Base-by-base conservation (phyloP, 2,797 vertebrate genomes). In the Rousettus madagascariensis region DNA sequence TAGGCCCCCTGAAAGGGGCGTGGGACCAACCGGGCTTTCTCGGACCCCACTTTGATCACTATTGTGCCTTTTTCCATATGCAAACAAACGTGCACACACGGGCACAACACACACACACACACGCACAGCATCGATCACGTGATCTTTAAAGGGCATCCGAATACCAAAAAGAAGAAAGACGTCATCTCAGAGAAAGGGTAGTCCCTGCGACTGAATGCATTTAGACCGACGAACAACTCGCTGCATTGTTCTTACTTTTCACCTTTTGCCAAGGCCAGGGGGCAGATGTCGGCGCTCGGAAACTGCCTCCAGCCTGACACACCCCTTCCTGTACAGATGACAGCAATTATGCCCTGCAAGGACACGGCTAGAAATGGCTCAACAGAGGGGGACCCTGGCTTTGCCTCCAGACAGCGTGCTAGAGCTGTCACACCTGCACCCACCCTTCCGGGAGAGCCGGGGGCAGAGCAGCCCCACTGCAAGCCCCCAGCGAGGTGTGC, bases 71-170 rank as follows among this genome's bases (percentile, higher is more conserved):
- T 89, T 83, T 72, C 91, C 41, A 16, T 43, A 46, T 68, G 79
- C 41, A n/a, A 19, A 38, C 6, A 46, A n/a, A 22, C 3, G 12
- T 5, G 55, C 36, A 0, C 33, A 7, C 2, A 1, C 28, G 1
- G 2, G 0, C 38, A 17, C 19, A 16, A 16, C 13, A 11, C 69
- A 53, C 59, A 30, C 59, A 30, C 46, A 43, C 65, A 38, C 26
- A 33, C 28, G 51, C 59, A 79, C 6, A 17, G 41, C 49, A 22
- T 36, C 65, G 55, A 49, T 53, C 82, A 79, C 51, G 51, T 78
- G 55, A 92, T 89, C 95, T 71, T 72, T 36, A 90, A 91, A 96
- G 63, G 66, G 22, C 69, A 88, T 92, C 90, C 95, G 93, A 95
- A 90, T 96, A 79, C 91, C 85, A 95, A 90, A 96, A 74, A 87